These are phyloP conservation scores for Cylas formicarius DNA, from an alignment of 1,140 invertebrate genomes.

Conservation along the genomic window DNA sequence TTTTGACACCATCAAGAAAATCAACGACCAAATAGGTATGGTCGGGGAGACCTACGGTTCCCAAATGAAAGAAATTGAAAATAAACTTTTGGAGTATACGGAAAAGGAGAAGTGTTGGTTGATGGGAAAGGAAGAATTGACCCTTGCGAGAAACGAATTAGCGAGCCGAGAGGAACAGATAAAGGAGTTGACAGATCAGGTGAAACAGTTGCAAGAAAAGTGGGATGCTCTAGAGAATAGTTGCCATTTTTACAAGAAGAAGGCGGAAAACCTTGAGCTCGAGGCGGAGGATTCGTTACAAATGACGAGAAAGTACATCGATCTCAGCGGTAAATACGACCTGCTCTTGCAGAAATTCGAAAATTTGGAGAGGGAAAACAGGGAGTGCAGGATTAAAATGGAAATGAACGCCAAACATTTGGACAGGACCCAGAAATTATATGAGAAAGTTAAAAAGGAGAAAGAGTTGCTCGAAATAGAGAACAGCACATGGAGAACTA, in stretches of 20 bases:
- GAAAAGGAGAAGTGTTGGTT: constrained; percentile 13
- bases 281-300: constrained; percentile 23
- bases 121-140: constrained; percentile 6
- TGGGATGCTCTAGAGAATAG: constrained; percentile 20
- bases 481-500: constrained; percentile 19
- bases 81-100: constrained; percentile 14
- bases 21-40: constrained; percentile 13
- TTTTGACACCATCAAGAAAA: constrained; percentile 18
- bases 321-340: constrained; percentile 37
- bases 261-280: constrained; percentile 16
- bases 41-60: constrained; percentile 7
- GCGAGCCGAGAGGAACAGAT: constrained; percentile 18
- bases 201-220: constrained; percentile 24
- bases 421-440: constrained; percentile 13
- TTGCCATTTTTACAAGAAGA: constrained; percentile 29
- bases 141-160: constrained; percentile 8
- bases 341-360: constrained; percentile 32
- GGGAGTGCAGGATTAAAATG: constrained; percentile 5
- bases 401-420: constrained; percentile 5
- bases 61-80: constrained; percentile 16
- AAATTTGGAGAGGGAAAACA: constrained; percentile 16
- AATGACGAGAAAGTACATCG: constrained; percentile 36
- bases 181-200: constrained; percentile 22
- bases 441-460: constrained; percentile 29
- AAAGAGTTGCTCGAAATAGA: constrained; percentile 23